Evolutionary conservation across 2,113 vertebrate genomes (phyloP), one percentile per base, ranked within the genome.

Genomic region (Jaculus jaculus): DNA sequence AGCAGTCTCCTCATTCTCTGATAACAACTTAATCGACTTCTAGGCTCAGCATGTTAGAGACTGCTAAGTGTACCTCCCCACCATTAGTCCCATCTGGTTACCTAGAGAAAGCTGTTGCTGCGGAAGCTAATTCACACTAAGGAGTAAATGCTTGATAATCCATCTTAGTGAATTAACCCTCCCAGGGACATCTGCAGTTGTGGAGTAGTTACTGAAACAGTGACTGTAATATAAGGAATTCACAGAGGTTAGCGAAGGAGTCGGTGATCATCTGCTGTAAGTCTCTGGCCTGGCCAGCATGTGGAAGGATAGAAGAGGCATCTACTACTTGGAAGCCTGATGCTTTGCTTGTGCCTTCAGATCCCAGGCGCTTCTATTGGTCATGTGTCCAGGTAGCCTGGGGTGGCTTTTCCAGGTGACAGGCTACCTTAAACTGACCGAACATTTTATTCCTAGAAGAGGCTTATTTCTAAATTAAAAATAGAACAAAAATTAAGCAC

Each of bases 111-210:
- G 68, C 63, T 63, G 30, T 54, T 63, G 63, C 73, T 68, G 84
- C 69, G 75, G 37, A 83, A 75, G 39, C 84, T 95, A 93, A 94
- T 47, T 95, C 95, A 90, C 78, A 83, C 94, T 90, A 88, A 94
- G 82, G 95, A 37, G 42, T 92, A 86, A 91, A 84, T 69, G 65
- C 74, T 87, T 54, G 65, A 87, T 87, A n/a, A 92, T 92, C 87
- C 61, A 60, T 87, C 74, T 91, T n/a, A 63, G 66, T 73, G 94
- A 94, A 80, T 91, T 84, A 92, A 92, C 54, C 84, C 87, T 75
- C 90, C 74, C 15, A 79, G 87, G 61, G 83, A 88, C 26, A 58
- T 72, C 10, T 72, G 82, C 26, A n/a, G 28, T 68, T 84, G 77
- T 84, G 68, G 72, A 94, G 73, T 61, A 47, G 85, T 90, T 75